Evolutionary conservation across 2,797 vertebrate species (phyloP).

Genomic region (Labeo calbasu): DNA sequence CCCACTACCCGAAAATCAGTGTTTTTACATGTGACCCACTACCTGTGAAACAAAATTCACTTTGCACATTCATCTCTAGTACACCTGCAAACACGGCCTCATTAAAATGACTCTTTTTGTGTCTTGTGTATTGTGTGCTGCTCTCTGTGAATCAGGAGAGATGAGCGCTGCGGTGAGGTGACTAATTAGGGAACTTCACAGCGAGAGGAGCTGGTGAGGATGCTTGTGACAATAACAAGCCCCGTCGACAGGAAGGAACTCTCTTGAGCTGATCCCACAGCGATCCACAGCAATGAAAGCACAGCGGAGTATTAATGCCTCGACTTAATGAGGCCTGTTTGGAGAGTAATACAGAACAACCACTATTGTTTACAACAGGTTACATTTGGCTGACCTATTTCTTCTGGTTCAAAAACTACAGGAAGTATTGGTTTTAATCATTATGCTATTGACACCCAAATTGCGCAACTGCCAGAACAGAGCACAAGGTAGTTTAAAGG

Average conservation of each 20-base stretch:
- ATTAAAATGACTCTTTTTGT: slow-evolving; percentile 44
- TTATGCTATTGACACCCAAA: background rate
- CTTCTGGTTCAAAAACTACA: background rate
- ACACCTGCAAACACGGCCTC: slow-evolving; percentile 29
- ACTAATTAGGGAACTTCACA: slow-evolving; percentile 57
- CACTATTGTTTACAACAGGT: background rate
- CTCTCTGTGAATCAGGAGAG: slow-evolving; percentile 39
- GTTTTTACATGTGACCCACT: background rate
- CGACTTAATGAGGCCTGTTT: slow-evolving; percentile 32
- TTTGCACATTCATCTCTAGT: slow-evolving; percentile 31
- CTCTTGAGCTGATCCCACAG: slow-evolving; percentile 39
- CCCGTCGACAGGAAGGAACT: slow-evolving; percentile 49
- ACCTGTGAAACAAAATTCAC: slow-evolving; percentile 7
- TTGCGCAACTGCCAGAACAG: background rate
- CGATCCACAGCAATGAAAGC: slow-evolving; percentile 16
- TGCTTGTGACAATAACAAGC: slow-evolving; percentile 55
- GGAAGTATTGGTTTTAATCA: background rate
- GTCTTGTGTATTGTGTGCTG: slow-evolving; percentile 1
- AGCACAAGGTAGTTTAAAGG: too few relatives aligned
- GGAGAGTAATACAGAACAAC: slow-evolving; percentile 33
- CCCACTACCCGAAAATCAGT: background rate
- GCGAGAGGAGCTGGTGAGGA: slow-evolving; percentile 38
- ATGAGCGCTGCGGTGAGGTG: slow-evolving; percentile 17
- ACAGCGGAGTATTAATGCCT: slow-evolving; percentile 24
- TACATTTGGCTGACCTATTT: slow-evolving; percentile 14